These are phyloP conservation scores for Meles meles DNA, from an alignment of 2,113 vertebrate genomes.

Conservation along the genomic window DNA sequence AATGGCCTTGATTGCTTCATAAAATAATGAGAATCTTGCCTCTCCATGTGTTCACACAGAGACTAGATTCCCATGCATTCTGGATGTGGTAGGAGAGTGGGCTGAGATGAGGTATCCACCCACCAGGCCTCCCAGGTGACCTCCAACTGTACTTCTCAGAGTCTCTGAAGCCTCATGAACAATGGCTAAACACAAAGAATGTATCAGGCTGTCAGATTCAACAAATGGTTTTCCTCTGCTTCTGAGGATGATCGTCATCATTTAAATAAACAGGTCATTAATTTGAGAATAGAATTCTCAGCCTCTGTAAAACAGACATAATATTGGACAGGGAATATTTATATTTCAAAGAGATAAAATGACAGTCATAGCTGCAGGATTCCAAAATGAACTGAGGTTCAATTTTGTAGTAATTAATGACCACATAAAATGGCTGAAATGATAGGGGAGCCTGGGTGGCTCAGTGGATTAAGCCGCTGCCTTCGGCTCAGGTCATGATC, in stretches of 20 bases:
- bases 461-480: no score
- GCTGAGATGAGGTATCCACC: not conserved
- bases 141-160: not conserved
- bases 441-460: no score
- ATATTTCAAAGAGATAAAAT: slow-evolving; percentile 36
- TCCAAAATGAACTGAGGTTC: not conserved
- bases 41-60: not conserved
- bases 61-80: not conserved
- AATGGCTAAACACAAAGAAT: not conserved
- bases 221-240: slow-evolving; percentile 36
- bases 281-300: slow-evolving; percentile 35
- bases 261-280: slow-evolving; percentile 50
- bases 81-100: not conserved
- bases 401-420: slow-evolving; percentile 38
- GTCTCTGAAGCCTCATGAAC: not conserved
- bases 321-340: slow-evolving; percentile 1
- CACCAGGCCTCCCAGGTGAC: not conserved
- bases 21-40: not conserved
- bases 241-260: not conserved
- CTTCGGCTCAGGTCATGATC: no score
- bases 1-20: not conserved
- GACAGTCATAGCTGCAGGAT: not conserved
- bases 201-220: not conserved
- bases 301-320: slow-evolving; percentile 11
- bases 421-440: slow-evolving; percentile 32